Evolutionary conservation across 2,888 invertebrate genomes (phyloP).

Genomic region (Euproctis similis): DNA sequence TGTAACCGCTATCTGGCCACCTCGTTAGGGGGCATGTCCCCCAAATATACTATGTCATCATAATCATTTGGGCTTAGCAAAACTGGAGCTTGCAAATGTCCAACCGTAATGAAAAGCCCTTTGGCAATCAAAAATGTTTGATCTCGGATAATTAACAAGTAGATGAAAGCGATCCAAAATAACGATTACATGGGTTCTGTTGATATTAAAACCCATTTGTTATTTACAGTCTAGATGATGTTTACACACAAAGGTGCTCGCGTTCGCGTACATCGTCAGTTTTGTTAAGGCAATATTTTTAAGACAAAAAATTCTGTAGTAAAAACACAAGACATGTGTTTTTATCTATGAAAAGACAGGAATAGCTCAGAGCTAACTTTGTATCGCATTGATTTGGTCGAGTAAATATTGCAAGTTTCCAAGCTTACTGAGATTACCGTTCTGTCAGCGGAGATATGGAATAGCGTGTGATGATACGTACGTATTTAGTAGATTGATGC

Average conservation of each 20-base stretch:
- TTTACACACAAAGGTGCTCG: conserved; percentile 13
- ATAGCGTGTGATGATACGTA: too few relatives aligned
- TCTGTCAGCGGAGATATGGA: conserved; percentile 35
- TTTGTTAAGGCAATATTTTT: conserved; percentile 41
- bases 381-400: conserved; percentile 59
- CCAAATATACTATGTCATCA: conserved; percentile 25
- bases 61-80: conserved; percentile 23
- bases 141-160: conserved; percentile 20
- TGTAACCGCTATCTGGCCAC: conserved; percentile 19
- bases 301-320: conserved; percentile 40
- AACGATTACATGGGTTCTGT: conserved; percentile 16
- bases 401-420: conserved; percentile 38
- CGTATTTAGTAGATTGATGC: too few relatives aligned
- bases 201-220: conserved; percentile 4
- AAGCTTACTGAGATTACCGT: too few relatives aligned
- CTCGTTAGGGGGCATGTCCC: too few relatives aligned
- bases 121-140: conserved; percentile 19
- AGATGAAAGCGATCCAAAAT: conserved; percentile 18
- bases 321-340: conserved; percentile 59
- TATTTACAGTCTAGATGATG: conserved; percentile 6
- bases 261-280: too few relatives aligned
- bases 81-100: conserved; percentile 20
- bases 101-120: conserved; percentile 25
- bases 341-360: conserved; percentile 45
- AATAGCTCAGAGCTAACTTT: conserved; percentile 40